Conservation (phyloP, 2,797 vertebrate species). For the Parambassis ranga region DNA sequence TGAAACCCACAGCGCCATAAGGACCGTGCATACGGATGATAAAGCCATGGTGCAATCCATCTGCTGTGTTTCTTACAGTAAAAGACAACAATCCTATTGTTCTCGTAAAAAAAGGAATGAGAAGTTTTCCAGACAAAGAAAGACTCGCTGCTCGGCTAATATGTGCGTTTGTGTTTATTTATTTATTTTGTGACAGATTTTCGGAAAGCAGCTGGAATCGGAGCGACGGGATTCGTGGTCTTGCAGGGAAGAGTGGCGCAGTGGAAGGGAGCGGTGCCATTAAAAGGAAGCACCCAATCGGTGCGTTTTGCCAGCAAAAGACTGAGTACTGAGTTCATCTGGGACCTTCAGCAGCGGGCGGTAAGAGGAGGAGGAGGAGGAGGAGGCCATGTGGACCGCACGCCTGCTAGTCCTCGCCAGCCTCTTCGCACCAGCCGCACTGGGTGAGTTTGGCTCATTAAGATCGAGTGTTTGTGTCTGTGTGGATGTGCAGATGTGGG, state of each 20-base stretch:
- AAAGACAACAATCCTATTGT: constrained; percentile 15
- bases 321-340: constrained; percentile 61
- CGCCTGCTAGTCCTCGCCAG: constrained; percentile 89
- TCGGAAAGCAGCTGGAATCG: constrained; percentile 28
- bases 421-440: constrained; percentile 85
- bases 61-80: constrained; percentile 52
- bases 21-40: constrained; percentile 38
- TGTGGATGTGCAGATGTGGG: constrained; percentile 11
- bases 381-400: constrained; percentile 92
- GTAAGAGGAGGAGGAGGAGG: constrained; percentile 68
- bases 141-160: constrained; percentile 17
- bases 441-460: constrained; percentile 82
- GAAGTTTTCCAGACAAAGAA: not conserved
- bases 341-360: constrained; percentile 68
- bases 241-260: constrained; percentile 31
- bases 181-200: constrained; percentile 29
- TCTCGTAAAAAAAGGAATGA: constrained; percentile 22
- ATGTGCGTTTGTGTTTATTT: not conserved
- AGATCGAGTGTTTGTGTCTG: not conserved
- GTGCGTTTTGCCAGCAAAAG: constrained; percentile 42
- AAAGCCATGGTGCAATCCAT: constrained; percentile 59
- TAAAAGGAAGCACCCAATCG: constrained; percentile 39
- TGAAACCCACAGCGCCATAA: constrained; percentile 55
- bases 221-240: constrained; percentile 9
- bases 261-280: constrained; percentile 59